These are phyloP conservation scores for Geopemphigus sp. DNA, from an alignment of 1,140 invertebrate genomes.

Conservation along the genomic window DNA sequence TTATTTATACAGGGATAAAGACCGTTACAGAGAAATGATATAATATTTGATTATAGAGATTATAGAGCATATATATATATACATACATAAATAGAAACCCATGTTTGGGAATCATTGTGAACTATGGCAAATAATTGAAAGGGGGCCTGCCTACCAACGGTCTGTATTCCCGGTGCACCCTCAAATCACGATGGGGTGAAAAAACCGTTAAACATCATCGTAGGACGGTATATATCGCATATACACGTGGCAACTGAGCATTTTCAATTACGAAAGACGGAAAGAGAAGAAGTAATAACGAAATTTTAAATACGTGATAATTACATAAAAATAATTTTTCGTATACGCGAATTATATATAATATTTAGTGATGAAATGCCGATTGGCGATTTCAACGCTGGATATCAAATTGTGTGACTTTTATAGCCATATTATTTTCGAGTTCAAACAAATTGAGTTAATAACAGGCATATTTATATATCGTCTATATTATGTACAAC, in stretches of 20 bases:
- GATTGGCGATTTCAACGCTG: slow-evolving; percentile 25
- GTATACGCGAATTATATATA: too few species aligned
- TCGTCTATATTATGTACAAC: too few species aligned
- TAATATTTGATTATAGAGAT: too few species aligned
- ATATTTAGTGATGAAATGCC: too few species aligned
- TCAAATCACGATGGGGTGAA: slow-evolving; percentile 48
- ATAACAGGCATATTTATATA: too few species aligned
- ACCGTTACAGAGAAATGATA: not conserved
- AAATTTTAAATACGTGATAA: not conserved
- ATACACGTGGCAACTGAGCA: not conserved
- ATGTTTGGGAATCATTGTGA: slow-evolving; percentile 45
- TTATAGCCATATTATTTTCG: too few species aligned
- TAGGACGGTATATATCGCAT: slow-evolving; percentile 4
- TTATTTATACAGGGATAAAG: not conserved
- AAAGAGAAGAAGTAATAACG: not conserved
- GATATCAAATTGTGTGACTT: not conserved
- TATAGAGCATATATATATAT: too few species aligned
- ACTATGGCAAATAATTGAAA: slow-evolving; percentile 46
- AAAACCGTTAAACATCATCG: slow-evolving; percentile 40
- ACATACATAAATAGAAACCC: not conserved
- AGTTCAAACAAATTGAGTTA: too few species aligned
- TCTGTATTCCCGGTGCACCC: slow-evolving; percentile 6
- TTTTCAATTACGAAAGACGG: not conserved
- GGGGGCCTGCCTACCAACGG: slow-evolving; percentile 6
- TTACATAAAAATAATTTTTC: not conserved